Base-by-base conservation (phyloP, 2,888 invertebrate species). In the Sphinx pinastri region DNA sequence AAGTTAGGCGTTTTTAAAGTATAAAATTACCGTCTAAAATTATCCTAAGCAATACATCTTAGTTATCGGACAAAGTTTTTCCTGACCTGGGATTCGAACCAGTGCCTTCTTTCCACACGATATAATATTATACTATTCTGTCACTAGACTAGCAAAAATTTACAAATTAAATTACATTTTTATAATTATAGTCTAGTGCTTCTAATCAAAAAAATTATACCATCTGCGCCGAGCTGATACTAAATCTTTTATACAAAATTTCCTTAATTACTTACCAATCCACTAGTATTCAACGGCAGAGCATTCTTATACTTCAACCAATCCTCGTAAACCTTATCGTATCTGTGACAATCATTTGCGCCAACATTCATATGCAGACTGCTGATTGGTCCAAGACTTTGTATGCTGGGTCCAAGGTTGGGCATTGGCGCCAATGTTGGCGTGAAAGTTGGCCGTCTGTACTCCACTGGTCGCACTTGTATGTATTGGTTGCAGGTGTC, bases 291-390 rank as follows among this genome's bases (percentile, higher is more conserved):
- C 71, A 93, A 79, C 2, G 93, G 92, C 81, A 93, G 85, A 79
- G 93, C 90, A 70, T 93, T 93, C 70, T 93, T 94, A 81, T 94
- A 88, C 87, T 95, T 92, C 91, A 95, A 75, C 94, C 94, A 93
- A 89, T 95, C 89, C 81, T 94, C 88, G 82, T 94, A 92, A 73
- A 95, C 90, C 74, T 93, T 89, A 74, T 94, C 88, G 84, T 92
- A 91, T 0, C 88, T 88, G 74, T 89, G 88, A 55, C 92, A 91
- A 25, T 92, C 92, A 71, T 85, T 88, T n/a, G 84, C 75, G 0
- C 87, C 87, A 78, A 89, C 79, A 75, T 81, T 85, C 14, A 86
- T 81, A 67, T 84, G 85, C 68, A 88, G 70, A 71, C 85, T 84
- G 55, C 81, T 84, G 83, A 88, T 85, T 2, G 88, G 83, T 0